A percentile compares a stretch with the other conserved stretches of the same genome.
phyloP scores from a whole-genome alignment of 1,140 invertebrate genomes.

The Luehdorfia chinensis region DNA sequence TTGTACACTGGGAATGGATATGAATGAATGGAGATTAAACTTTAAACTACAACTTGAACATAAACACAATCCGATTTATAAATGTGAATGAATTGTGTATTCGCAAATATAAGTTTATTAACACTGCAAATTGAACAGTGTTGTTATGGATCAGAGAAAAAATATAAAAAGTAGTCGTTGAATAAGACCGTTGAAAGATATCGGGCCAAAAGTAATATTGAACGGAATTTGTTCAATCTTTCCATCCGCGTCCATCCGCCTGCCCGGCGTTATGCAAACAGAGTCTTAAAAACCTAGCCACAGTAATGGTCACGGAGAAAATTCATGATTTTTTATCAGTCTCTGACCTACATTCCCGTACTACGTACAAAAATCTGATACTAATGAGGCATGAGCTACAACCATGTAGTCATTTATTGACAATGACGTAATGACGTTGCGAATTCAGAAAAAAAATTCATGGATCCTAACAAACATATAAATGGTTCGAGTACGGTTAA shows the following conservation, averaged over 20 bases:
- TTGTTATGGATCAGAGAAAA: background rate
- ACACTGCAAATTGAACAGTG: no score
- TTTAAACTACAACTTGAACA: no score
- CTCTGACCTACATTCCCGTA: conserved; percentile 8
- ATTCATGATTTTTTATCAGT: conserved; percentile 7
- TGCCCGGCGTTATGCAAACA: conserved; percentile 13
- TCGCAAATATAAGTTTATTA: background rate
- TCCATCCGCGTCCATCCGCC: conserved; percentile 7
- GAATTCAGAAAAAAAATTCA: background rate
- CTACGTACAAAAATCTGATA: no score
- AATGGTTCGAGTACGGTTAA: no score
- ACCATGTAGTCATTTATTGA: no score
- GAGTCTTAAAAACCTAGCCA: conserved; percentile 14
- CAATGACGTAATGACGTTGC: background rate
- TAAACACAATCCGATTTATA: no score
- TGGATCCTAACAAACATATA: no score
- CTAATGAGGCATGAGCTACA: no score
- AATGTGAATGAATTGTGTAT: no score
- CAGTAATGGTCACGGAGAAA: conserved; percentile 9
- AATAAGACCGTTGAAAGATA: conserved; percentile 15
- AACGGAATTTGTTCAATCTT: conserved; percentile 17
- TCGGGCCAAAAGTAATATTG: conserved; percentile 16
- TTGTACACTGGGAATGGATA: background rate
- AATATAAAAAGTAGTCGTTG: conserved; percentile 3
- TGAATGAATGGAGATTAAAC: no score